phyloP scores from a whole-genome alignment of 2,797 vertebrate genomes.

The Spinus pinus region DNA sequence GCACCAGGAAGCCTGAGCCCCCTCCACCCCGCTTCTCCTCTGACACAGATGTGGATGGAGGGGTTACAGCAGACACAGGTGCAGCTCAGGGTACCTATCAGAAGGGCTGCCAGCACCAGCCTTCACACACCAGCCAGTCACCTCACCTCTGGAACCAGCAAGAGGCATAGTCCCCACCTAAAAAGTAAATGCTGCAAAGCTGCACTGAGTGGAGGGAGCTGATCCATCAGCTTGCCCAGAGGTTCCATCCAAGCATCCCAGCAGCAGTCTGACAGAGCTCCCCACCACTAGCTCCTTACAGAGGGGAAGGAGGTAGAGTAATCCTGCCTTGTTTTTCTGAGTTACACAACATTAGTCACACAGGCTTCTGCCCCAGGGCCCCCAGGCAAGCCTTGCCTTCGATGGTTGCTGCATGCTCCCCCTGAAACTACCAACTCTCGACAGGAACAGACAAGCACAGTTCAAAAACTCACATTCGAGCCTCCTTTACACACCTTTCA shows the following conservation, averaged over 20 bases:
- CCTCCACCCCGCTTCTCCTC: background rate
- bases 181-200: background rate
- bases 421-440: background rate
- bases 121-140: background rate
- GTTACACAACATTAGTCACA: background rate
- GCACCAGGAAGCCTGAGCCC: rapidly evolving
- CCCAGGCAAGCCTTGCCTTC: background rate
- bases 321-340: background rate
- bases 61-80: background rate
- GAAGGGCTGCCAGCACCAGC: background rate
- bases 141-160: background rate
- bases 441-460: background rate
- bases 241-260: background rate
- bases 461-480: background rate
- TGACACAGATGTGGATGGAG: background rate
- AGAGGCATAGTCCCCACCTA: background rate
- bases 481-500: background rate
- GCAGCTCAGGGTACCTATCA: background rate
- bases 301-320: background rate
- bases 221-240: background rate
- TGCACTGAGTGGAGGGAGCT: background rate
- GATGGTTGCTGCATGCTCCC: rapidly evolving
- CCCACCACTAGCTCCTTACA: background rate
- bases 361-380: background rate
- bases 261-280: rapidly evolving